Percentiles rank a stretch among this genome's conserved stretches.
Conservation (phyloP, 2,888 invertebrate species). For the Dryomyza anilis region DNA sequence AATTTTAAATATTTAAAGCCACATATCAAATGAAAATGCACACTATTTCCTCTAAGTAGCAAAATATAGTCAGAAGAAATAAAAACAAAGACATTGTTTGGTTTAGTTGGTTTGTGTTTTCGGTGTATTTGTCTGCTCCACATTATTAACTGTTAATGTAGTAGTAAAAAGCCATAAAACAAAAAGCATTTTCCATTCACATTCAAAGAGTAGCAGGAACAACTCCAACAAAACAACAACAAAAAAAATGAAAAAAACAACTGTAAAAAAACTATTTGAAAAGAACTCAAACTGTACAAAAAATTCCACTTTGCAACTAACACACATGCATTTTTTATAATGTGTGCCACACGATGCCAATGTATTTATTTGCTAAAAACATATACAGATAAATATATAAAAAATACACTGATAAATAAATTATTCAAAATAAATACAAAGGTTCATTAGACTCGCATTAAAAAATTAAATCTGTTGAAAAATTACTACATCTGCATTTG, state of each 20-base stretch:
- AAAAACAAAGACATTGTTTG: neutral
- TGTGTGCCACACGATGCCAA: too few relatives aligned
- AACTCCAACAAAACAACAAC: neutral
- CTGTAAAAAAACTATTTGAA: neutral
- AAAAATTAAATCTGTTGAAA: too few relatives aligned
- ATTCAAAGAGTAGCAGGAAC: neutral
- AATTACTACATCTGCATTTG: too few relatives aligned
- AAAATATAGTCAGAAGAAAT: neutral
- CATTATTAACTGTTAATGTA: conserved; percentile 18
- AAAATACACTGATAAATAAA: too few relatives aligned
- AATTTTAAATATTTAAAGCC: too few relatives aligned
- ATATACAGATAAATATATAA: neutral
- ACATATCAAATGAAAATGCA: too few relatives aligned
- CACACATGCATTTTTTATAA: conserved; percentile 16
- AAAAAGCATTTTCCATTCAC: neutral
- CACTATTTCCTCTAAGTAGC: too few relatives aligned
- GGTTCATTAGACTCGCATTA: too few relatives aligned
- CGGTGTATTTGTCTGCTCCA: neutral
- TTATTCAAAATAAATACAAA: too few relatives aligned
- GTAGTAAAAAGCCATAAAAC: conserved; percentile 7
- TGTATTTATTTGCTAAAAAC: too few relatives aligned
- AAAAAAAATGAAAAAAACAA: neutral
- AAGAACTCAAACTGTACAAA: neutral
- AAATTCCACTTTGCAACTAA: neutral
- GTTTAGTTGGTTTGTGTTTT: neutral